Conservation (phyloP, 2,888 invertebrate genomes). For the Sphaerophoria taeniata region DNA sequence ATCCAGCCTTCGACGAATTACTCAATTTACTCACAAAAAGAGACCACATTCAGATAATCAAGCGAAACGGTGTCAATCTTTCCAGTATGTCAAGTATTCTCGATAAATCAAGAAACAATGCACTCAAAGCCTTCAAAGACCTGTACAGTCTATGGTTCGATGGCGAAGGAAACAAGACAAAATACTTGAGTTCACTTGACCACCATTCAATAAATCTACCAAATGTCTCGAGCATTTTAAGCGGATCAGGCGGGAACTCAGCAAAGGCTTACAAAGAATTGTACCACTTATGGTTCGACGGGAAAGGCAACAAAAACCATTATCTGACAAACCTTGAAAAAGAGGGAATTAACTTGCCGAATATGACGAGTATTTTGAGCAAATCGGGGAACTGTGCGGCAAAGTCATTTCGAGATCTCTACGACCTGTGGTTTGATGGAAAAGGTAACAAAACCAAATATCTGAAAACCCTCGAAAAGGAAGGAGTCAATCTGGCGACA, state of each 20-base stretch:
- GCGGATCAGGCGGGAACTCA: background rate
- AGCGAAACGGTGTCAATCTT: constrained; percentile 5
- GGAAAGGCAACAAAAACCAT: background rate
- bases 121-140: constrained; percentile 1
- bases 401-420: constrained; percentile 16
- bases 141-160: constrained; percentile 34
- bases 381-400: background rate
- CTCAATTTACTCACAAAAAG: constrained; percentile 78
- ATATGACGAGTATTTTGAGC: constrained; percentile 18
- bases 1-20: constrained; percentile 78
- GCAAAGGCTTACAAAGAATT: constrained; percentile 23
- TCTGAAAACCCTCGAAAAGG: constrained; percentile 17
- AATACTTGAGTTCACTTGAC: constrained; percentile 8
- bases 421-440: constrained; percentile 27
- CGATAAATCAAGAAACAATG: background rate
- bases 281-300: constrained; percentile 35
- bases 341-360: background rate
- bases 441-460: constrained; percentile 24
- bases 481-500: background rate
- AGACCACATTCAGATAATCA: background rate
- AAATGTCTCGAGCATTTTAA: constrained; percentile 31
- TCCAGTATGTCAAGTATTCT: constrained; percentile 26
- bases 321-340: constrained; percentile 11
- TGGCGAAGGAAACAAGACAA: constrained; percentile 2
- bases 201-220: constrained; percentile 11